Percentiles rank a stretch among this genome's conserved stretches.
phyloP scores from a whole-genome alignment of 2,888 invertebrate species.

The Trissoscelio sp. region DNA sequence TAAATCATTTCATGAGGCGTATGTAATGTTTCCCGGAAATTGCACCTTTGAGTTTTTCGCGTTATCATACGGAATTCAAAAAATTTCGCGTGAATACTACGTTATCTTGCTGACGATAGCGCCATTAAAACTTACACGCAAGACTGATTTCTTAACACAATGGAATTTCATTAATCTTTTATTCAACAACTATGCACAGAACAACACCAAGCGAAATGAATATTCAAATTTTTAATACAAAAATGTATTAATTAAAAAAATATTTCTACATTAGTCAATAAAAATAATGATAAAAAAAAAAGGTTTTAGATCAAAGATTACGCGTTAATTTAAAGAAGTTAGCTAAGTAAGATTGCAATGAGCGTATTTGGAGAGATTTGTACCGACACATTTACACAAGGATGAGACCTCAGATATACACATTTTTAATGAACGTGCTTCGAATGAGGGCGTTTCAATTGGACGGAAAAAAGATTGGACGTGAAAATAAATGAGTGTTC shows the following conservation, averaged over 20 bases:
- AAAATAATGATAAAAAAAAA: no score
- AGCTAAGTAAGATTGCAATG: background rate
- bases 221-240: no score
- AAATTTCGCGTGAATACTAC: slow-evolving; percentile 24
- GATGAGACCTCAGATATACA: slow-evolving; percentile 54
- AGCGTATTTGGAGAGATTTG: slow-evolving; percentile 37
- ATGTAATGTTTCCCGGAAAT: slow-evolving; percentile 28
- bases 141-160: slow-evolving; percentile 11
- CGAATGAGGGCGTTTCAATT: slow-evolving; percentile 63
- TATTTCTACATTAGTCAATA: no score
- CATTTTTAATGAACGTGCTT: slow-evolving; percentile 64
- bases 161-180: background rate
- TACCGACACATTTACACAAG: slow-evolving; percentile 36
- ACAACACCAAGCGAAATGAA: no score
- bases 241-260: no score
- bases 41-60: slow-evolving; percentile 40
- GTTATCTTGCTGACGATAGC: slow-evolving; percentile 22
- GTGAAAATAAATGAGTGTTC: slow-evolving; percentile 56
- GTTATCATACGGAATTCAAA: slow-evolving; percentile 20
- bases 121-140: slow-evolving; percentile 24
- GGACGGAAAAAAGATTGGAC: slow-evolving; percentile 65
- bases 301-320: slow-evolving; percentile 26
- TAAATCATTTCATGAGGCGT: slow-evolving; percentile 37
- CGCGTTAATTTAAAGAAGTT: slow-evolving; percentile 16
- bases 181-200: no score